Base-by-base conservation (phyloP, 1,140 invertebrate genomes). In the Metopolophium dirhodum region DNA sequence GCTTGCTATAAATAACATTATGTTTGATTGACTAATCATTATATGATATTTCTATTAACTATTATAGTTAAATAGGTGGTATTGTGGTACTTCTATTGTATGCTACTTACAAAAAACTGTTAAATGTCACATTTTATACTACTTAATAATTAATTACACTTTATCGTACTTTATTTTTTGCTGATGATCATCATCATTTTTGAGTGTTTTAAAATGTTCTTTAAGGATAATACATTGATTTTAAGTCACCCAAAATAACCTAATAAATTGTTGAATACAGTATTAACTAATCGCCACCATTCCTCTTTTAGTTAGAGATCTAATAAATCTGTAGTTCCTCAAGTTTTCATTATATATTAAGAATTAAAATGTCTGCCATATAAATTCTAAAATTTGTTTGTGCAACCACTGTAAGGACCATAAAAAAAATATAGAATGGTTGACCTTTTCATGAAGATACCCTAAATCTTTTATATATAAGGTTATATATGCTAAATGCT, bases 1-100 rank as follows among this genome's bases (percentile, higher is more conserved):
- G 97, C 98, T 96, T 99, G 99, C 96, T 99, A 95, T 41, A 83
- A 93, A 93, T 68, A n/a, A 61, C 35, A 92, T 92, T 45, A 91
- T 87, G 30, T 37, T 30, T 54, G 0, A 83, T 26, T 49, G n/a
- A 8, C 9, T 47, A 47, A 47, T 47, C 7, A 47, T 54, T 47
- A 37, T 18, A 85, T 26, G 26, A 41, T 23, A 26, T 85, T 77
- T 77, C 61, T 77, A n/a, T n/a, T 77, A n/a, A n/a, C n/a, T 77
- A 77, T 77, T 77, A 77, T 9, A 77, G 30, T n/a, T 18, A 68
- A n/a, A 77, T 77, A 20, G n/a, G 30, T 77, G 35, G 22, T 37
- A 22, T 7, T 83, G 30, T 77, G 35, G 22, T 83, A 22, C 20
- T 83, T 23, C 3, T 83, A 37, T 37, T 37, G 14, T 82, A 82